A percentile compares a stretch with the other conserved stretches of the same genome.
Evolutionary conservation across 2,888 invertebrate genomes (phyloP).

Genomic region (Muschampia plurimacula): DNA sequence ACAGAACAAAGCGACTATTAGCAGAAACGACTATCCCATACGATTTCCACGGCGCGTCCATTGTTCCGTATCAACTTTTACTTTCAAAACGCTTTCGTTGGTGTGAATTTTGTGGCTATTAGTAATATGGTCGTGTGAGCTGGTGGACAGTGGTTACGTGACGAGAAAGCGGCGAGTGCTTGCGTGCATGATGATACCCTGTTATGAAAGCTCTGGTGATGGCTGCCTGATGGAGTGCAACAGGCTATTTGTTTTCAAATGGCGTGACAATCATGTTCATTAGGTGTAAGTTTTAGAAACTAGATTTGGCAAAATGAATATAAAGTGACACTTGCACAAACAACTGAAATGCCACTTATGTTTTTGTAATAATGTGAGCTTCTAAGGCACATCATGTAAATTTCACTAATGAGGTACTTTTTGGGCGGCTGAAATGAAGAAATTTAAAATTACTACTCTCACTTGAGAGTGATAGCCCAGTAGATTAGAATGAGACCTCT

Average conservation of each 20-base stretch:
- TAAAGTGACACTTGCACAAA: not conserved
- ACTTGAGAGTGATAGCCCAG: too few species aligned
- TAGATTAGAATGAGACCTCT: too few species aligned
- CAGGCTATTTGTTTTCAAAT: conserved; percentile 18
- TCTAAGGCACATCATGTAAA: too few species aligned
- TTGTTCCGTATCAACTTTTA: conserved; percentile 39
- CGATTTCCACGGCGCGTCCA: conserved; percentile 26
- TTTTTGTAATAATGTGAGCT: not conserved
- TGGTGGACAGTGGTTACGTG: conserved; percentile 35
- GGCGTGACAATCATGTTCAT: not conserved
- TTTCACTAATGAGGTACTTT: too few species aligned
- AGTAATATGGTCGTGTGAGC: conserved; percentile 28
- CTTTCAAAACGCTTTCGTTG: conserved; percentile 38
- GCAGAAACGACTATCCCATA: conserved; percentile 22
- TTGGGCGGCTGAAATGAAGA: too few species aligned
- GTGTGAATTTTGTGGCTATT: conserved; percentile 38
- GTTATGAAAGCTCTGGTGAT: conserved; percentile 33
- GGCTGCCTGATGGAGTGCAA: not conserved
- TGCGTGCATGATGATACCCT: conserved; percentile 40
- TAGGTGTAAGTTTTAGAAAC: not conserved
- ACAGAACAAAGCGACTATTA: conserved; percentile 30
- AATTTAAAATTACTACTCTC: too few species aligned
- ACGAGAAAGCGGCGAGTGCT: conserved; percentile 40
- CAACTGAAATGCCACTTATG: not conserved
- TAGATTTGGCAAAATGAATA: not conserved